A percentile compares a stretch with the other conserved stretches of the same genome.
These are phyloP conservation scores for Actenoides lindsayi DNA, from an alignment of 2,113 vertebrate species.

Conservation along the genomic window DNA sequence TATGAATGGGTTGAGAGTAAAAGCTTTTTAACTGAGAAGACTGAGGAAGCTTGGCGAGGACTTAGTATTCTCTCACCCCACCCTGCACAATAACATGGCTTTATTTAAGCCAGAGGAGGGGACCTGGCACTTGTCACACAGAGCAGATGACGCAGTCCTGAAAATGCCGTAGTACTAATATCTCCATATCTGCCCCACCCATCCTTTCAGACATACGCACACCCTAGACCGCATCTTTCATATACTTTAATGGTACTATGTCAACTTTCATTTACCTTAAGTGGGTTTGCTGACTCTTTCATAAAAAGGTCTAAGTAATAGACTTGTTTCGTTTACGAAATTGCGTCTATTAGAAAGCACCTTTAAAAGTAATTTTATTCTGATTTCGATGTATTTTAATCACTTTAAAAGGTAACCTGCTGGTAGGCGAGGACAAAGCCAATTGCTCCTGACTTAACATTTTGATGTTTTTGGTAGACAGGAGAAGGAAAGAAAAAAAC, in stretches of 20 bases:
- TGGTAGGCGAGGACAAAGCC: not conserved
- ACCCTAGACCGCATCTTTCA: slow-evolving; percentile 55
- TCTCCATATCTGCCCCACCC: slow-evolving; percentile 37
- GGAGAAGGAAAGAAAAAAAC: not conserved
- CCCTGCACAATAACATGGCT: slow-evolving; percentile 55
- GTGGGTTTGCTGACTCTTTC: slow-evolving; percentile 55
- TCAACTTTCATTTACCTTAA: slow-evolving; percentile 72
- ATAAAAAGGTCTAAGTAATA: slow-evolving; percentile 3
- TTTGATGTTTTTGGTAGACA: not conserved
- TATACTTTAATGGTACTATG: slow-evolving; percentile 39
- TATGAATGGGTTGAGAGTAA: slow-evolving; percentile 79
- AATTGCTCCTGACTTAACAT: not conserved
- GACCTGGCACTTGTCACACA: slow-evolving; percentile 5
- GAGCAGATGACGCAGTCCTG: slow-evolving; percentile 52
- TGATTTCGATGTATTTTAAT: not conserved
- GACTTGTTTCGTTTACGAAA: not conserved
- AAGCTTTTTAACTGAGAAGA: slow-evolving; percentile 67
- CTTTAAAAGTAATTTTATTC: not conserved
- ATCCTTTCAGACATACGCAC: slow-evolving; percentile 40
- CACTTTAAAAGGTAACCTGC: not conserved
- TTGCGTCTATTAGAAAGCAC: not conserved
- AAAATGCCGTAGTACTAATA: slow-evolving; percentile 45
- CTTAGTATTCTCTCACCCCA: slow-evolving; percentile 50
- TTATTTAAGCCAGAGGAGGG: slow-evolving; percentile 25
- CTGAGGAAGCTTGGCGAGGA: slow-evolving; percentile 48